Evolutionary conservation across 2,113 vertebrate genomes (phyloP), one percentile per base, ranked within the genome.

Genomic region (Charina bottae): DNA sequence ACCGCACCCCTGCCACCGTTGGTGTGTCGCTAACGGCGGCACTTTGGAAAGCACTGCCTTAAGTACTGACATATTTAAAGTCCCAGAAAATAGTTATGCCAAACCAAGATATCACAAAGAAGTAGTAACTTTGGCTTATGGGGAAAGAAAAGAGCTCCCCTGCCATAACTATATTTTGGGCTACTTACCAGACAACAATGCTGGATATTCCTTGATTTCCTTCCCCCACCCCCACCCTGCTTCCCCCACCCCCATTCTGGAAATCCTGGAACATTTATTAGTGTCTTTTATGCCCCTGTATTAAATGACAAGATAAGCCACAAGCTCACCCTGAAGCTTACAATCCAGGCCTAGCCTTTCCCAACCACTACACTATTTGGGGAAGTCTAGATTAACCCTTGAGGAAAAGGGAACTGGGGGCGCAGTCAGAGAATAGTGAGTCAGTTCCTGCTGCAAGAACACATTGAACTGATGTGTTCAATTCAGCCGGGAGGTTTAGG

Each of bases 401-500:
- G 6, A 6, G 49, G 5, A 6, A 87, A 0, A 0, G 0, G 11
- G 15, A 59, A 62, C 3, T 17, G 33, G 15, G 0, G 0, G 12
- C 4, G 2, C 37, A 21, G 85, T 2, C 24, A 46, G 23, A 42
- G 10, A 21, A 19, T 23, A 21, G 19, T 5, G 78, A 7, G 9
- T 24, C 33, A 26, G 56, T 88, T 42, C 60, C 23, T 42, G n/a
- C 55, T 12, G 10, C 6, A 78, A 72, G 15, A 33, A 24, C 49
- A 89, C 17, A 2, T 64, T 88, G 26, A 62, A 62, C 6, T 24
- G 12, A 60, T 2, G 21, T 59, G 6, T 88, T 46, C 21, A 62
- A 1, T 88, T 60, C 87, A 88, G 12, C 42, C 62, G 12, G 58
- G 37, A 46, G 68, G 68, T 78, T 42, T 53, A 26, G 21, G 56